phyloP scores from a whole-genome alignment of 2,797 vertebrate genomes.

The Ficedula albicollis region DNA sequence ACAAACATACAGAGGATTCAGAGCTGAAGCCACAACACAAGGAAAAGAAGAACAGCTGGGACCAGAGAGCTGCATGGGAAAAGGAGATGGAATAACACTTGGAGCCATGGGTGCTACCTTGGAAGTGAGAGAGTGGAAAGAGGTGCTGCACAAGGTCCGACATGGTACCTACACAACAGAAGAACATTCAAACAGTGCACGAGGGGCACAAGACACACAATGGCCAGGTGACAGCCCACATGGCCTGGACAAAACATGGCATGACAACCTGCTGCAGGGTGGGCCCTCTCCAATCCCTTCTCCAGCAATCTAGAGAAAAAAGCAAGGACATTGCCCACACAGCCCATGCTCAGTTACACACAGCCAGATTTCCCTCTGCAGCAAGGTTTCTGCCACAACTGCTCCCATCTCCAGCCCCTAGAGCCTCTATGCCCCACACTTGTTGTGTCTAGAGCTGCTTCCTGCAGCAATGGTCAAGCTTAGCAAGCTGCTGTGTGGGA shows the following conservation, averaged over 20 bases:
- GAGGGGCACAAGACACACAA: not conserved
- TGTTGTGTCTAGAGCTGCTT: not conserved
- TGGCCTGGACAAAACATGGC: not conserved
- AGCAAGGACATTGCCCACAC: not conserved
- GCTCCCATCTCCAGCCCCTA: not conserved
- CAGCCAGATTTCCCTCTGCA: not conserved
- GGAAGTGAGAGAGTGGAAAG: slow-evolving; percentile 85
- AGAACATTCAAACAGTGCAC: slow-evolving; percentile 72
- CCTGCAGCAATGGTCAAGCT: not conserved
- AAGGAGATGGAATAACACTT: not conserved
- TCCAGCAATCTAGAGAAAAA: not conserved
- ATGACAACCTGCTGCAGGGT: not conserved
- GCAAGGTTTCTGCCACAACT: not conserved
- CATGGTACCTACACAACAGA: slow-evolving; percentile 83
- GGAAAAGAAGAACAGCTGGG: slow-evolving; percentile 35
- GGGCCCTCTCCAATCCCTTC: not conserved
- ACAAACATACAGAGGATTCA: not conserved
- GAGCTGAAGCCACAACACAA: slow-evolving; percentile 53
- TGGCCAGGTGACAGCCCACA: not conserved
- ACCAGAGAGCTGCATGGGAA: not conserved
- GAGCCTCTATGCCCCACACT: not conserved
- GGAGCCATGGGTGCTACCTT: slow-evolving; percentile 76
- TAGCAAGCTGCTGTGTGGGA: not conserved
- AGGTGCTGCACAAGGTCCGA: slow-evolving; percentile 85
- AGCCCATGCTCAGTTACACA: accelerated